phyloP scores from a whole-genome alignment of 2,113 vertebrate species.

The Sapayoa aenigma region DNA sequence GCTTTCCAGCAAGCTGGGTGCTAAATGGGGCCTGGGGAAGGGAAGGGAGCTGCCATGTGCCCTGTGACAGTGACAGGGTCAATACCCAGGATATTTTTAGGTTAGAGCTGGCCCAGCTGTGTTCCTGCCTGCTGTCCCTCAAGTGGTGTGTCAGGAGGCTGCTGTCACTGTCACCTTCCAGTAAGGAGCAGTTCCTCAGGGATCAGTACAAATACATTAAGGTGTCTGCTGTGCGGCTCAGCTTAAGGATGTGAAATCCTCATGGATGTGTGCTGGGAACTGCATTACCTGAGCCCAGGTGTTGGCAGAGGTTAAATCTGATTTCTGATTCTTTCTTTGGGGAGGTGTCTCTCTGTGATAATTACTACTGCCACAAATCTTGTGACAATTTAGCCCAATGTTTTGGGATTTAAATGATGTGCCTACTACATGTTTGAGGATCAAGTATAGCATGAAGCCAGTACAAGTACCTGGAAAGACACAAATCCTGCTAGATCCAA shows the following conservation, averaged over 20 bases:
- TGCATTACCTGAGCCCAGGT: background rate
- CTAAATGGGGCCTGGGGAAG: background rate
- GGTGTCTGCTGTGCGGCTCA: background rate
- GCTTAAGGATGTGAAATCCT: background rate
- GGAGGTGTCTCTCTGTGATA: background rate
- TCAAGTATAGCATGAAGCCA: background rate
- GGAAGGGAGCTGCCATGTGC: background rate
- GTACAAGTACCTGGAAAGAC: background rate
- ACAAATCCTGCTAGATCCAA: background rate
- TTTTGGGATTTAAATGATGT: background rate
- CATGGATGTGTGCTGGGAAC: background rate
- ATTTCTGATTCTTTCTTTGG: background rate
- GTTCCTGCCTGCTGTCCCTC: background rate
- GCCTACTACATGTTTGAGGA: rapidly evolving
- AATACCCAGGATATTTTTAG: background rate
- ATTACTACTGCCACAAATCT: background rate
- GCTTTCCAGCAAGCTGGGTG: background rate
- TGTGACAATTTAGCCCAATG: background rate
- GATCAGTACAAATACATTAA: background rate
- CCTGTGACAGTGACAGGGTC: background rate
- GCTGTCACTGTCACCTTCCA: background rate
- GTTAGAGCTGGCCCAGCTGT: background rate
- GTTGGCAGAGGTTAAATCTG: background rate
- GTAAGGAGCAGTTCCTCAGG: background rate
- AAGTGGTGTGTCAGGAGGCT: background rate